Evolutionary conservation across 2,888 invertebrate species (phyloP), one percentile per base, ranked within the genome.

Genomic region (Leptura quadrifasciata): DNA sequence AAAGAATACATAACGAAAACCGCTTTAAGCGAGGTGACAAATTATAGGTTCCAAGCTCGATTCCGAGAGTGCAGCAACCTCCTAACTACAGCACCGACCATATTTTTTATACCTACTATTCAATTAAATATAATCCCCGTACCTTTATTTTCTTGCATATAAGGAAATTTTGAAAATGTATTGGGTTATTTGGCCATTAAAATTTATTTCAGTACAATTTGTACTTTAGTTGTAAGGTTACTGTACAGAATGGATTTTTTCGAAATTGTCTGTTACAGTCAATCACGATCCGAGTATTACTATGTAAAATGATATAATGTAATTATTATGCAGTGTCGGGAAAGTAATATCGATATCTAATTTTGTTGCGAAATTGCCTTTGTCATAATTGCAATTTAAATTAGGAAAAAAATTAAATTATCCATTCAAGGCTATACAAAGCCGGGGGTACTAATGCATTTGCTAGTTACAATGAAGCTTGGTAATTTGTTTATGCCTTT

Each of bases 291-390:
- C 52, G 60, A 27, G 39, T 27, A 61, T 60, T 71, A 27, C 52
- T 31, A 52, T 20, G 63, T 27, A 64, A 72, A 6, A 61, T 21
- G 20, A 61, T 54, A 73, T 74, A 67, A 73, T 47, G 67, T 74
- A 57, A 74, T 74, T 63, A 64, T 74, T 74, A 74, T 69, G 63
- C 64, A 20, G 54, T 70, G 74, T 39, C 47, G 68, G 55, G 69
- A 57, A 67, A 70, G 67, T 63, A 70, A 70, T 64, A 39, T 35
- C 27, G 52, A 68, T 57, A 74, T 67, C 63, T 68, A 63, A 74
- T 67, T 74, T 63, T 55, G 65, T 63, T 54, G 27, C 57, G 69
- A 27, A 70, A 74, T 74, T 74, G 63, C 69, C 31, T 74, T 69
- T 69, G 68, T 72, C 63, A 21, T 72, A 72, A 72, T 72, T 63